A percentile compares a stretch with the other conserved stretches of the same genome.
These are phyloP conservation scores for Chamaetylas fuelleborni DNA, from an alignment of 2,113 vertebrate genomes.

Conservation along the genomic window DNA sequence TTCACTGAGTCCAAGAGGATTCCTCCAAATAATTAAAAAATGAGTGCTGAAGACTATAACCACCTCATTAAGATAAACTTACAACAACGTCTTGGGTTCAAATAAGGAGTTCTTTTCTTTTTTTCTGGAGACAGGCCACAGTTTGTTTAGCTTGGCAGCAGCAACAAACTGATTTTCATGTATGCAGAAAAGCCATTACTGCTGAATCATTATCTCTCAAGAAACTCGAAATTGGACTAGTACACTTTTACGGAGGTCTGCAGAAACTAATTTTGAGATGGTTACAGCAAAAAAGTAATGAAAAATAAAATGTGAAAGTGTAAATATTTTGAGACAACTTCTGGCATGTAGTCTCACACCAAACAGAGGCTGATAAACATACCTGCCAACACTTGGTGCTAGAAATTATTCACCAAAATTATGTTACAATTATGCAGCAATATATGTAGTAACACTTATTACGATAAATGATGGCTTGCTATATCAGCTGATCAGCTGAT, in stretches of 20 bases:
- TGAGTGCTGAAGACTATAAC: not conserved
- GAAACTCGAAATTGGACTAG: fast-evolving
- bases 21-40: conserved; percentile 65
- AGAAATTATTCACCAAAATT: not conserved
- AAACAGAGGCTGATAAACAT: not conserved
- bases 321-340: not conserved
- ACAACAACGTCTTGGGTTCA: conserved; percentile 31
- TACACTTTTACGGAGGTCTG: not conserved
- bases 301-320: not conserved
- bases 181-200: not conserved
- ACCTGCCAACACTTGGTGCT: not conserved
- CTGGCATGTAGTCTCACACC: not conserved
- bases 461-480: not conserved
- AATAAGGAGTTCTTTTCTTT: conserved; percentile 43
- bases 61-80: conserved; percentile 60
- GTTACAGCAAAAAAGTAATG: not conserved
- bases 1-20: conserved; percentile 3
- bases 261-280: not conserved
- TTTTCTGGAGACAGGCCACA: conserved; percentile 25
- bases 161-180: not conserved
- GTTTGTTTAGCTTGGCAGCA: conserved; percentile 35
- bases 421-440: not conserved
- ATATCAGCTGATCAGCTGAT: not conserved
- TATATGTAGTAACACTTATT: not conserved
- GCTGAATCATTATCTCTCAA: conserved; percentile 21